Evolutionary conservation across 1,140 invertebrate species (phyloP), one percentile per base, ranked within the genome.

Genomic region (Bombus waltoni): DNA sequence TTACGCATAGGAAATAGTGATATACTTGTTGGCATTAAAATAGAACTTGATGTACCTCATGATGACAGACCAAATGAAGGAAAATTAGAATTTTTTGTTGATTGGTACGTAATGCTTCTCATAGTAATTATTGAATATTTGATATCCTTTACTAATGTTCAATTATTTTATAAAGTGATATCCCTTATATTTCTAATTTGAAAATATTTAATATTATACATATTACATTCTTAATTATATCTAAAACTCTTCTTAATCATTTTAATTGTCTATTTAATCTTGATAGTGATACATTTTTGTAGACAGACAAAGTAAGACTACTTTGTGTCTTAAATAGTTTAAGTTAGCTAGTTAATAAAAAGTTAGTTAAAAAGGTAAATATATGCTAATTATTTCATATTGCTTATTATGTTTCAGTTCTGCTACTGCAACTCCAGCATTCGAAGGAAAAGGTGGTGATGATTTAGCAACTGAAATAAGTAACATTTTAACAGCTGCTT

Each of bases 391-490:
- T 71, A 71, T 40, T 81, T 62, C 8, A 74, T 18, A 76, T 59
- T 59, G 40, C 11, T 25, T 6, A 40, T 40, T 28, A 15, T 72
- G n/a, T 96, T 96, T 83, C 89, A 98, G 98, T 94, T 99, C 98
- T 74, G 98, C 98, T 10, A 99, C 99, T 97, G 99, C 99, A 11
- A 98, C 98, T n/a, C 98, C 98, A 47, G 97, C 97, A 93, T 99
- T 99, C 96, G 98, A 99, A 95, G 98, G 99, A 3, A 95, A 98
- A 93, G 98, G 98, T 62, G 99, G 99, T 53, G 98, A 99, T 91
- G 97, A 98, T 87, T 95, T 99, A 62, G 98, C 98, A 1, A 97
- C 96, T 86, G 97, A 98, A 92, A 97, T 99, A 88, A 97, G 97
- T 68, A 97, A 97, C 86, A 96, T 97, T 90, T 95, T 99, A 80